Percentiles rank a stretch among this genome's conserved stretches.
phyloP scores from a whole-genome alignment of 2,113 vertebrate genomes.

The Podarcis muralis region DNA sequence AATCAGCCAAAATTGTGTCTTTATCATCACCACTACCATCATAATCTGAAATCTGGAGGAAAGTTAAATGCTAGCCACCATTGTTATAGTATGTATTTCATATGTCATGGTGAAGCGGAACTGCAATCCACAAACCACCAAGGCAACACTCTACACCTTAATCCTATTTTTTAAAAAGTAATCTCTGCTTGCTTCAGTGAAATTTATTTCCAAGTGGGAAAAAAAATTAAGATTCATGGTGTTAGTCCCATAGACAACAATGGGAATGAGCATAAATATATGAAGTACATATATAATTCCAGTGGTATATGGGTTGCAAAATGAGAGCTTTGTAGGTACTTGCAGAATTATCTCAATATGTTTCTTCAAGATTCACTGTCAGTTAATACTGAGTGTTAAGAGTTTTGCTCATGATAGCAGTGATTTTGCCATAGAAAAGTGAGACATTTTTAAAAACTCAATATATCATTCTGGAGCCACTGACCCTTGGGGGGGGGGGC shows the following conservation, averaged over 20 bases:
- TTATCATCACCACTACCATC: not conserved
- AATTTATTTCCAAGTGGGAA: not conserved
- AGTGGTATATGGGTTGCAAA: too few species aligned
- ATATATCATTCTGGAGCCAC: not conserved
- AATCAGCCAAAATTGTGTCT: not conserved
- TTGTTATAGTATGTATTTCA: not conserved
- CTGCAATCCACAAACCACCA: not conserved
- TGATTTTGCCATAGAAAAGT: not conserved
- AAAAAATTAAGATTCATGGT: not conserved
- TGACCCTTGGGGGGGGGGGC: not conserved
- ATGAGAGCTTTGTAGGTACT: not conserved
- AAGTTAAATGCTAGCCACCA: not conserved
- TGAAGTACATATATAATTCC: not conserved
- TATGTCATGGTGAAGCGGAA: not conserved
- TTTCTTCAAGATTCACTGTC: not conserved
- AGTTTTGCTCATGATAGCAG: not conserved
- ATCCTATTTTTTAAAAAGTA: not conserved
- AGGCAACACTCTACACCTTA: not conserved
- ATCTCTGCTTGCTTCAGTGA: not conserved
- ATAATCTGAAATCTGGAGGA: not conserved
- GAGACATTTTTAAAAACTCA: not conserved
- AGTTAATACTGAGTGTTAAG: not conserved
- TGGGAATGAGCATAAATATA: not conserved
- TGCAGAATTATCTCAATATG: not conserved
- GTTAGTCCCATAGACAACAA: not conserved